A percentile compares a stretch with the other conserved stretches of the same genome.
Conservation (phyloP, 64 coral and sea anemone genomes). For the Orbicella faveolata region DNA sequence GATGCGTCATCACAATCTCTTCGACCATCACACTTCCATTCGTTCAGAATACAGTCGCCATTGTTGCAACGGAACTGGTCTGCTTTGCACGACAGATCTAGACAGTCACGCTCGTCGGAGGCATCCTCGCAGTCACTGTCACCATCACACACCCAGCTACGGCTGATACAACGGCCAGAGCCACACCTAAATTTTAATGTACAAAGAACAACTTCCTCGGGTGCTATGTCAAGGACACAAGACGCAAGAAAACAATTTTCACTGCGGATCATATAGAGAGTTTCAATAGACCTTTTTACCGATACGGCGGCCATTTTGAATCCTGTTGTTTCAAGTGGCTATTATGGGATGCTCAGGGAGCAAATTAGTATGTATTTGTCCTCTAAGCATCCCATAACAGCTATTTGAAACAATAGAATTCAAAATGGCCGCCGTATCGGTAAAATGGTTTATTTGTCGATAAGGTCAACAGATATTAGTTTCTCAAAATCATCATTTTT, state of each 20-base stretch:
- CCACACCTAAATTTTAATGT: constrained; percentile 45
- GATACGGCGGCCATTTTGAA: background rate
- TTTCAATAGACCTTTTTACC: too few species aligned
- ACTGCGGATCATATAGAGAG: too few species aligned
- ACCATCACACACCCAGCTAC: constrained; percentile 67
- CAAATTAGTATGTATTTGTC: too few species aligned
- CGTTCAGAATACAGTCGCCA: constrained; percentile 46
- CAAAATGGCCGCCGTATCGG: too few species aligned
- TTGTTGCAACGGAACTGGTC: constrained; percentile 28
- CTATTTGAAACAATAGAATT: too few species aligned
- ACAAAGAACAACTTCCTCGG: background rate
- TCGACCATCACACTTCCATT: constrained; percentile 61
- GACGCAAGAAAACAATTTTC: too few species aligned
- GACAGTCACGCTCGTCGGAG: constrained; percentile 65
- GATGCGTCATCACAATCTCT: constrained; percentile 67
- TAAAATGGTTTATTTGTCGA: too few species aligned
- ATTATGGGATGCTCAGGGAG: too few species aligned
- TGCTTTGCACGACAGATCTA: constrained; percentile 3
- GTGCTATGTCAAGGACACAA: background rate
- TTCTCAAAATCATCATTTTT: too few species aligned
- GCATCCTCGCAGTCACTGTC: constrained; percentile 59
- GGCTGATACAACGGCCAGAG: constrained; percentile 66
- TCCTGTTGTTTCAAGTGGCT: too few species aligned
- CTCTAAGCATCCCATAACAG: too few species aligned
- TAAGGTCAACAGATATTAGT: too few species aligned